Percentiles rank a stretch among this genome's conserved stretches.
phyloP scores from a whole-genome alignment of 2,888 invertebrate species.

The Andrena bicolor region DNA sequence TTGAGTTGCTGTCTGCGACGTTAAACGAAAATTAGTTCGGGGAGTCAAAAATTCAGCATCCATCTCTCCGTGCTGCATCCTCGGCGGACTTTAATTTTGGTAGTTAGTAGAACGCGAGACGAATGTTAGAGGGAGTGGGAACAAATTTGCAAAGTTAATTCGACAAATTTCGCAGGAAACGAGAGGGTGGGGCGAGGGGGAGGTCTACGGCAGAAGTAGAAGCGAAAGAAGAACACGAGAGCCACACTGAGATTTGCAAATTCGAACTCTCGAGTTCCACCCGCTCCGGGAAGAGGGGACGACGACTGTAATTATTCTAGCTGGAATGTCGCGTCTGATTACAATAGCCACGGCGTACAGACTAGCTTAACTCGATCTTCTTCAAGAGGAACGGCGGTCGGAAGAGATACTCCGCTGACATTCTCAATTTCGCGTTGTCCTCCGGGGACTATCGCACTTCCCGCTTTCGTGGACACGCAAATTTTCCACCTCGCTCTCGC shows the following conservation, averaged over 20 bases:
- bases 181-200: background rate
- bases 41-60: slow-evolving; percentile 28
- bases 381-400: slow-evolving; percentile 25
- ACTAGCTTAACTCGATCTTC: slow-evolving; percentile 54
- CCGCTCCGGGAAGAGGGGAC: background rate
- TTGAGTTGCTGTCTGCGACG: background rate
- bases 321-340: slow-evolving; percentile 64
- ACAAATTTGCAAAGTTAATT: slow-evolving; percentile 62
- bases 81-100: slow-evolving; percentile 31
- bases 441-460: background rate
- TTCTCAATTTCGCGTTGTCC: slow-evolving; percentile 29
- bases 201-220: background rate
- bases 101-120: background rate
- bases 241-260: slow-evolving; percentile 24
- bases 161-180: slow-evolving; percentile 46
- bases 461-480: background rate
- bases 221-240: slow-evolving; percentile 18
- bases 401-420: slow-evolving; percentile 18
- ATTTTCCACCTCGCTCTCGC: background rate
- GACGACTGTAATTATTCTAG: slow-evolving; percentile 63
- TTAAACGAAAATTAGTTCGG: slow-evolving; percentile 35
- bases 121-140: slow-evolving; percentile 1
- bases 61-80: background rate
- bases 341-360: slow-evolving; percentile 52
- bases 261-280: slow-evolving; percentile 32